Percentiles rank a stretch among this genome's conserved stretches.
phyloP scores from a whole-genome alignment of 2,113 vertebrate genomes.

The Gopherus flavomarginatus region DNA sequence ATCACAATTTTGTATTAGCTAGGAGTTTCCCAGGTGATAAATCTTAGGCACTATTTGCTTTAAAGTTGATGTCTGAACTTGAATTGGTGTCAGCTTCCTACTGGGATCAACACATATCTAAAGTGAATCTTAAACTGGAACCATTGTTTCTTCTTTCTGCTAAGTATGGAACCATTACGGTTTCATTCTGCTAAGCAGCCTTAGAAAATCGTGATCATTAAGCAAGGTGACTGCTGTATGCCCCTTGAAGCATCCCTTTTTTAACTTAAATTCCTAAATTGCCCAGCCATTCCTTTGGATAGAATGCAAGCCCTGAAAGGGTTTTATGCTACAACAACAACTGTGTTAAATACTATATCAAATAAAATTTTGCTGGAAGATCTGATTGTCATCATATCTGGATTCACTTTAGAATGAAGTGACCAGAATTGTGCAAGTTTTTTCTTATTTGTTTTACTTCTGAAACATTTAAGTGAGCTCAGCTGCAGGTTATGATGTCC shows the following conservation, averaged over 20 bases:
- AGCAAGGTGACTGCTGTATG: background rate
- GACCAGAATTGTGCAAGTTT: background rate
- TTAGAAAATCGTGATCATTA: background rate
- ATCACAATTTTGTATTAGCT: background rate
- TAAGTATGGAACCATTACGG: background rate
- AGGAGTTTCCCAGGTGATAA: background rate
- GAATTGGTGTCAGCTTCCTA: background rate
- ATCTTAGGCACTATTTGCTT: background rate
- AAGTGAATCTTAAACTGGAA: conserved; percentile 1
- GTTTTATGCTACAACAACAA: background rate
- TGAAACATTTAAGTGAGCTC: background rate
- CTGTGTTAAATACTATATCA: background rate
- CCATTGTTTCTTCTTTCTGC: background rate
- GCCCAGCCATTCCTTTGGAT: background rate
- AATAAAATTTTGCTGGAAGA: background rate
- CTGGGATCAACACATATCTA: background rate
- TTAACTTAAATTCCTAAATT: background rate
- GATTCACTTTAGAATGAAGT: background rate
- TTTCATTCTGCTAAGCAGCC: background rate
- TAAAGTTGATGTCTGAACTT: background rate
- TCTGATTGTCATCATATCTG: background rate
- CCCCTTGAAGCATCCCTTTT: background rate
- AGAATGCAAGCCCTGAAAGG: background rate
- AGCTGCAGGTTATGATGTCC: background rate
- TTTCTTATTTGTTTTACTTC: background rate